Conservation (phyloP, 2,797 vertebrate genomes). For the Phrynocephalus guinanensis region DNA sequence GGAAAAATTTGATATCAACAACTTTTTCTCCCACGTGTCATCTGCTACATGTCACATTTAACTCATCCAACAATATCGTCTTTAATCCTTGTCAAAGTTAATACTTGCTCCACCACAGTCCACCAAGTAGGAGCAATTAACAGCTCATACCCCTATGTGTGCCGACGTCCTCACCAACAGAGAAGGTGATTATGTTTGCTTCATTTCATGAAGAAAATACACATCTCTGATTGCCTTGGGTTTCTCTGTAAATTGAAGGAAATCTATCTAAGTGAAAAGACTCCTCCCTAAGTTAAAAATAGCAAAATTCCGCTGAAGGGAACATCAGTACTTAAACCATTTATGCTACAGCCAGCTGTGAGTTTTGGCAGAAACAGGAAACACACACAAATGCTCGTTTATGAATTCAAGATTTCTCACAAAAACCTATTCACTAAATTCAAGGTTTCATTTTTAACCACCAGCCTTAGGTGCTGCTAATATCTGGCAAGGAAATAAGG, state of each 20-base stretch:
- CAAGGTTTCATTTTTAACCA: background rate
- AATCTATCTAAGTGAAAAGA: conserved; percentile 12
- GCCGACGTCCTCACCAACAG: background rate
- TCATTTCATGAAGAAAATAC: conserved; percentile 26
- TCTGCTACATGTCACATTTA: background rate
- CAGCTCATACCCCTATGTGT: background rate
- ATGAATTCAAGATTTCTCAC: conserved; percentile 11
- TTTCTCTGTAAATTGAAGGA: conserved; percentile 15
- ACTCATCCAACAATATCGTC: conserved; percentile 21
- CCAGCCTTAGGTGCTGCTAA: background rate
- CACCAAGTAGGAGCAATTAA: background rate
- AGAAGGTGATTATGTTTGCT: background rate
- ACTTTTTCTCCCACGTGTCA: conserved; percentile 7
- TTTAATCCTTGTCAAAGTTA: conserved; percentile 25
- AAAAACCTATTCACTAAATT: conserved; percentile 33
- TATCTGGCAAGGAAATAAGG: background rate
- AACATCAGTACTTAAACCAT: conserved; percentile 18
- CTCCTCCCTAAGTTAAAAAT: conserved; percentile 33
- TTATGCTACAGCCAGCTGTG: conserved; percentile 13
- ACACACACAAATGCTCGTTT: conserved; percentile 11
- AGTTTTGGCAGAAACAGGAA: conserved; percentile 22
- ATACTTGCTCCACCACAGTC: conserved; percentile 2
- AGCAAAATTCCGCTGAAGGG: conserved; percentile 26
- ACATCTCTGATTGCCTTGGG: conserved; percentile 46
- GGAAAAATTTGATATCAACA: background rate